Percentiles rank a stretch among this genome's conserved stretches.
These are phyloP conservation scores for Machimus atricapillus DNA, from an alignment of 2,888 invertebrate genomes.

Conservation along the genomic window DNA sequence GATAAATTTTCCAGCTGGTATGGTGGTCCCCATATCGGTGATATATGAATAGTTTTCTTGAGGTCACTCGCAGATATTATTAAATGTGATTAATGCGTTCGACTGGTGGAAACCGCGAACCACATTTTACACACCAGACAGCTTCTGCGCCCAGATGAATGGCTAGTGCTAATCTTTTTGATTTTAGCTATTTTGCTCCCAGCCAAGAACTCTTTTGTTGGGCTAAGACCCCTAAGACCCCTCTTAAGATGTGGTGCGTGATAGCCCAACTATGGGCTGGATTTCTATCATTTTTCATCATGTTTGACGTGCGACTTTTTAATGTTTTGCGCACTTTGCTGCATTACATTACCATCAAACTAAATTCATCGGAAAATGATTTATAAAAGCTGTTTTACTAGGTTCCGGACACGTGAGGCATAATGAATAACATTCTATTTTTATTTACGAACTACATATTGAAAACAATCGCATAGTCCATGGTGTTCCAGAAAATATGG, in stretches of 20 bases:
- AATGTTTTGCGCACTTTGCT: background rate
- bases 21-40: background rate
- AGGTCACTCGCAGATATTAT: conserved; percentile 9
- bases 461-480: no score
- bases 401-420: background rate
- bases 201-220: background rate
- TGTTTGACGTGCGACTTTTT: background rate
- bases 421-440: background rate
- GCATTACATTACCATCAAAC: background rate
- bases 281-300: background rate
- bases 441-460: no score
- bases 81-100: conserved; percentile 17
- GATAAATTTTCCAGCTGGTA: background rate
- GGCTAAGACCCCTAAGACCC: background rate
- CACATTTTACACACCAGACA: background rate
- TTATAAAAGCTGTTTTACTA: background rate
- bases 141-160: background rate
- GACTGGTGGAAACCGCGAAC: background rate
- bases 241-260: background rate
- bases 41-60: conserved; percentile 20
- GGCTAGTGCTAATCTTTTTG: background rate
- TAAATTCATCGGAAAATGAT: background rate
- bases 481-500: background rate
- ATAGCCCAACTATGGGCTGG: background rate
- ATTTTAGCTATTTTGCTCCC: background rate